Evolutionary conservation across 2,888 invertebrate species (phyloP), one percentile per base, ranked within the genome.

Genomic region (Drosophila siamana): DNA sequence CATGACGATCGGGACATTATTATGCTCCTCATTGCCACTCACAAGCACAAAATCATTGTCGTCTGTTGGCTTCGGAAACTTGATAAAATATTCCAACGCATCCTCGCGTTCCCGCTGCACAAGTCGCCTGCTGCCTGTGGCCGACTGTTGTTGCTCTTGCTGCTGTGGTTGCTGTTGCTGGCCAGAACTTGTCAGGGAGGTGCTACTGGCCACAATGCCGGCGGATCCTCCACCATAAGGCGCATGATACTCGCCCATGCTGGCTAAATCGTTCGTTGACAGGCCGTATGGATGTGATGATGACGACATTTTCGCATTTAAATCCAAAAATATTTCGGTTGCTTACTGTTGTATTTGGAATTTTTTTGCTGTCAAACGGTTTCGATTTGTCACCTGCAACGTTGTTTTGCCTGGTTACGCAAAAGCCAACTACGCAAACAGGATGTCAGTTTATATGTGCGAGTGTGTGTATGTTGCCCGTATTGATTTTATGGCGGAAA

Each of bases 1-100:
- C 70, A 96, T 92, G 28, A 96, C 94, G 48, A 96, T 94, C 38
- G 96, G 95, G 78, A 94, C 93, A 89, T 94, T 94, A 43, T 93
- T 93, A 74, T 94, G 94, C 79, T 94, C 93, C 73, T 94, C 93
- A 60, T 65, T 69, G 30, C 63, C 62, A 24, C 60, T 77, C 8
- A 94, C 93, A 84, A 94, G 94, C 33, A 94, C 94, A 87, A 93
- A 94, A 79, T 94, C 94, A 48, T 88, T 89, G 59, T 92, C 92
- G 1, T 84, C 75, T 0, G 88, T 76, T 28, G 93, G 93, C 79
- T 92, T 93, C 5, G 95, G 95, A 84, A 94, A 94, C 86, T 94
- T 94, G 44, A 95, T 94, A 88, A 94, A 94, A 91, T 94, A 95
- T 78, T 94, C 94, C 77, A 95, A 89, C 38, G 93, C 92, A 88